Percentiles rank a stretch among this genome's conserved stretches.
phyloP scores from a whole-genome alignment of 2,113 vertebrate genomes.

The Podiceps cristatus region DNA sequence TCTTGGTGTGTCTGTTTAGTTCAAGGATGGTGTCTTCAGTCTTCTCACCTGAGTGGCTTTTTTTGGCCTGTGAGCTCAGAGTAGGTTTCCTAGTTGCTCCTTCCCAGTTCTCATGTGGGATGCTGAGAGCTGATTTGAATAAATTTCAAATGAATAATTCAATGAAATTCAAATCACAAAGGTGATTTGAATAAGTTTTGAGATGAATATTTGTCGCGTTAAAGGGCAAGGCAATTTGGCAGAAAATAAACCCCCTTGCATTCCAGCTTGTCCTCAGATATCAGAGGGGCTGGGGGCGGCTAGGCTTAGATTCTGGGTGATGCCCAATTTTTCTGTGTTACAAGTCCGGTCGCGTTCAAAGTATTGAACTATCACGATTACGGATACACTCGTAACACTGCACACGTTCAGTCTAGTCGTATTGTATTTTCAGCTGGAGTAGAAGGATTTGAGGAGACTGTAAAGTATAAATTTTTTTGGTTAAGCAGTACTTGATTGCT shows the following conservation, averaged over 20 bases:
- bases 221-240: too few species aligned
- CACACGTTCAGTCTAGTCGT: too few species aligned
- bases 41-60: background rate
- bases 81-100: background rate
- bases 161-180: background rate
- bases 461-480: background rate
- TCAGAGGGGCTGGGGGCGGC: too few species aligned
- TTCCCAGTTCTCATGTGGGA: background rate
- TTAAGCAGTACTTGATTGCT: background rate
- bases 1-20: background rate
- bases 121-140: background rate
- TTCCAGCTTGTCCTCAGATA: too few species aligned
- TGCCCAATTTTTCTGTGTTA: too few species aligned
- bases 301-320: too few species aligned
- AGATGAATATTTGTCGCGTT: too few species aligned
- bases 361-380: too few species aligned
- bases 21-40: background rate
- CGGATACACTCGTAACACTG: too few species aligned
- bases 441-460: background rate
- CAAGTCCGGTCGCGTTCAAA: too few species aligned
- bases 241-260: too few species aligned
- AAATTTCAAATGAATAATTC: background rate
- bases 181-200: background rate
- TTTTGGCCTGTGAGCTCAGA: background rate
- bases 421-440: background rate